Evolutionary conservation across 1,140 invertebrate genomes (phyloP).

Genomic region (Caenorhabditis elegans): DNA sequence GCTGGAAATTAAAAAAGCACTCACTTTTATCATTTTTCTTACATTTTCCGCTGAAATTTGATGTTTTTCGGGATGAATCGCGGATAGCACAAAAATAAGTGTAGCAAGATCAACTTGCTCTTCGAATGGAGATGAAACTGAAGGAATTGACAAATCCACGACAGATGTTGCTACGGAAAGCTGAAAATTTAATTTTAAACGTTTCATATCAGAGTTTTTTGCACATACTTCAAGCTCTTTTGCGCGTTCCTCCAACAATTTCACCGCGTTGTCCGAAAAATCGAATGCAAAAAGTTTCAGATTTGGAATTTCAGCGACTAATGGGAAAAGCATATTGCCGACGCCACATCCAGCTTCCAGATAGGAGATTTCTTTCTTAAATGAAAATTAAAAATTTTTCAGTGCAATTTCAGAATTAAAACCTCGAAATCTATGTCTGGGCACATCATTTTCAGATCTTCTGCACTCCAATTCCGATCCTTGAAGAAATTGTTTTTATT

Average conservation of each 20-base stretch:
- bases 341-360: constrained; percentile 95
- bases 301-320: constrained; percentile 77
- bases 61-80: constrained; percentile 81
- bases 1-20: background rate
- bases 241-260: constrained; percentile 53
- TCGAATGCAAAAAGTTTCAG: constrained; percentile 71
- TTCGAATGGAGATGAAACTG: constrained; percentile 59
- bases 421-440: constrained; percentile 54
- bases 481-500: constrained; percentile 77
- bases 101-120: constrained; percentile 73
- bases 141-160: constrained; percentile 50
- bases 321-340: constrained; percentile 91
- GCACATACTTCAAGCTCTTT: background rate
- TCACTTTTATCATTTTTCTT: constrained; percentile 68
- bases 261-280: constrained; percentile 50
- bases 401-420: background rate
- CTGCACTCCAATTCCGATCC: constrained; percentile 92
- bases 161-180: constrained; percentile 46
- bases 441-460: constrained; percentile 85
- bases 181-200: constrained; percentile 47
- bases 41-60: constrained; percentile 74
- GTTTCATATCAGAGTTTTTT: constrained; percentile 10
- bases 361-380: constrained; percentile 67
- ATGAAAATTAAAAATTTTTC: constrained; percentile 25
- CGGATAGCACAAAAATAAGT: constrained; percentile 79